These are phyloP conservation scores for Apoderus coryli DNA, from an alignment of 2,888 invertebrate genomes.

Conservation along the genomic window DNA sequence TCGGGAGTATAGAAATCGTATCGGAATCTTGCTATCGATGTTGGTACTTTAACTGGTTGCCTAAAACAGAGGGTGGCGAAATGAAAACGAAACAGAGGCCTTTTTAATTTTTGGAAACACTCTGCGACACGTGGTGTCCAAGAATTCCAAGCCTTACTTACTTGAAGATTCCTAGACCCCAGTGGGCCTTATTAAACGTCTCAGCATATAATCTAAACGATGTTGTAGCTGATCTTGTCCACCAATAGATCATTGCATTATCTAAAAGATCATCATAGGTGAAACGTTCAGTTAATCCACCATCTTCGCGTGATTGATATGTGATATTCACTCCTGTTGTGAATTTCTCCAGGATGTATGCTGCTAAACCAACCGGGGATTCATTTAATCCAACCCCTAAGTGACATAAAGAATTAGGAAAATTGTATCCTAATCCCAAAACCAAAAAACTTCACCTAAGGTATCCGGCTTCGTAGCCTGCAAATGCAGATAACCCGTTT, in stretches of 20 bases:
- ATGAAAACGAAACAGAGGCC: too few species aligned
- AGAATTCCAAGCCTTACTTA: too few species aligned
- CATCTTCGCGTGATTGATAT: conserved; percentile 39
- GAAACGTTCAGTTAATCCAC: conserved; percentile 49
- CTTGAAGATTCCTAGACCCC: conserved; percentile 9
- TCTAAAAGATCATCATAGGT: conserved; percentile 56
- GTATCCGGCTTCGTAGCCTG: conserved; percentile 87
- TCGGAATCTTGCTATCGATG: conserved; percentile 60
- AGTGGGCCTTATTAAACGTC: conserved; percentile 24
- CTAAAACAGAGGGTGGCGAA: too few species aligned
- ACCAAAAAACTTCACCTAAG: too few species aligned
- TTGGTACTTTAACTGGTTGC: conserved; percentile 47
- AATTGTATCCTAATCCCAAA: too few species aligned
- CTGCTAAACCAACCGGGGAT: conserved; percentile 73
- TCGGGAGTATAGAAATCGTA: conserved; percentile 49
- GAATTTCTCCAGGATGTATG: conserved; percentile 84
- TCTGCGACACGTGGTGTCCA: too few species aligned
- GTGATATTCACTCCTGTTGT: conserved; percentile 51
- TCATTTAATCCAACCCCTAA: conserved; percentile 53
- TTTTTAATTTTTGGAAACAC: too few species aligned
- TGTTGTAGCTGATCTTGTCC: conserved; percentile 52
- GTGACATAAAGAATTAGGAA: conserved; percentile 8
- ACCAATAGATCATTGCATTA: conserved; percentile 72
- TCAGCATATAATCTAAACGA: conserved; percentile 66
- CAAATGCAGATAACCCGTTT: conserved; percentile 54